These are phyloP conservation scores for Varroa destructor DNA, from an alignment of 1,140 invertebrate genomes.

Conservation along the genomic window DNA sequence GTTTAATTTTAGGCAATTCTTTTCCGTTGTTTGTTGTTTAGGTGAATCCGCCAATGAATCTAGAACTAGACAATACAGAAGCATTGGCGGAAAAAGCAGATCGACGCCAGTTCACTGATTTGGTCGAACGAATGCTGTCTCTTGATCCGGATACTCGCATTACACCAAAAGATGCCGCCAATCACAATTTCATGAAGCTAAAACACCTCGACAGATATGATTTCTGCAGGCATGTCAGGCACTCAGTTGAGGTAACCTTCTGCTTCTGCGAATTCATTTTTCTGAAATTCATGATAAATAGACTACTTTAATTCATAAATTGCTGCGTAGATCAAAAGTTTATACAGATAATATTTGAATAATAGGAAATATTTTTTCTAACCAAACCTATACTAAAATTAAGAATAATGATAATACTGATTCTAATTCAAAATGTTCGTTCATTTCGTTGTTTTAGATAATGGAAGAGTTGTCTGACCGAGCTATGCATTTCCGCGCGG, in stretches of 20 bases:
- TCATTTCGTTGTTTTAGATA: conserved; percentile 26
- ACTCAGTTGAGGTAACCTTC: conserved; percentile 36
- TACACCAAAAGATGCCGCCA: conserved; percentile 82
- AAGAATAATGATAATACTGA: no score
- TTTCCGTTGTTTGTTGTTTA: conserved; percentile 32
- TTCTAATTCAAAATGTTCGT: no score
- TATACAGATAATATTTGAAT: no score
- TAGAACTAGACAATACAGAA: conserved; percentile 68
- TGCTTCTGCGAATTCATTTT: no score
- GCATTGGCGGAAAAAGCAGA: conserved; percentile 89
- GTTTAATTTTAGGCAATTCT: conserved; percentile 16
- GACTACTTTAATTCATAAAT: no score
- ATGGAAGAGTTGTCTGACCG: conserved; percentile 40
- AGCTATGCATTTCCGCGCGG: conserved; percentile 34
- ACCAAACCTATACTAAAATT: no score
- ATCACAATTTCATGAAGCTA: conserved; percentile 83
- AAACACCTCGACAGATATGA: conserved; percentile 88
- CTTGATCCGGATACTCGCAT: conserved; percentile 92
- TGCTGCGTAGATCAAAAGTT: no score
- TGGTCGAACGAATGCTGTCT: conserved; percentile 90
- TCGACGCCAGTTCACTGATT: conserved; percentile 85
- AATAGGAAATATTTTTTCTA: no score
- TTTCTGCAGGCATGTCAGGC: conserved; percentile 50
- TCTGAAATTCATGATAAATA: no score
- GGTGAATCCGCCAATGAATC: conserved; percentile 89